These are phyloP conservation scores for Proterorhinus semilunaris DNA, from an alignment of 2,113 vertebrate species.

Conservation along the genomic window DNA sequence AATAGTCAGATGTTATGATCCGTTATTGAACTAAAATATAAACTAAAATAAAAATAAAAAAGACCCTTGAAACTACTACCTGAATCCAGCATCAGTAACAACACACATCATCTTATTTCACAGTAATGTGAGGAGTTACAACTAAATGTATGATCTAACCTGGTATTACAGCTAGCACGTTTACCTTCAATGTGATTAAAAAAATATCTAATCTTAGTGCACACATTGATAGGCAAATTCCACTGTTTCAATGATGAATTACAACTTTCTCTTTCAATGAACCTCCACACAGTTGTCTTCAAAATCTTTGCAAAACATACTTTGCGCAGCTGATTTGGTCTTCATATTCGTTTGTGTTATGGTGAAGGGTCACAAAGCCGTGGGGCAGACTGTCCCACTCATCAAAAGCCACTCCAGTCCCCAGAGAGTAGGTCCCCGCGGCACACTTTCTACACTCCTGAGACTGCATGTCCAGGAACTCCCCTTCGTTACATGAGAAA, in stretches of 20 bases:
- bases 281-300: background rate
- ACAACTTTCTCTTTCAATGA: background rate
- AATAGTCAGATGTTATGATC: background rate
- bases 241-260: background rate
- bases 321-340: slow-evolving; percentile 78
- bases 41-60: too few relatives aligned
- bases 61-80: too few relatives aligned
- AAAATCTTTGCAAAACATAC: slow-evolving; percentile 37
- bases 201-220: background rate
- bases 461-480: slow-evolving; percentile 92
- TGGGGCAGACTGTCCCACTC: slow-evolving; percentile 89
- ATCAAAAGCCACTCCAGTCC: slow-evolving; percentile 86
- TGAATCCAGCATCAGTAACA: too few relatives aligned
- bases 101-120: too few relatives aligned
- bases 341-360: slow-evolving; percentile 66
- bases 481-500: slow-evolving; percentile 89
- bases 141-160: too few relatives aligned
- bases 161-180: background rate
- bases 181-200: background rate
- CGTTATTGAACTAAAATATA: background rate
- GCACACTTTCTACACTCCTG: slow-evolving; percentile 87
- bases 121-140: too few relatives aligned
- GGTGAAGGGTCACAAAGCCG: slow-evolving; percentile 85
- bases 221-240: background rate
- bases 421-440: slow-evolving; percentile 88